Percentiles rank a stretch among this genome's conserved stretches.
Evolutionary conservation across 2,888 invertebrate genomes (phyloP).

Genomic region (Thecocarcelia acutangulata): DNA sequence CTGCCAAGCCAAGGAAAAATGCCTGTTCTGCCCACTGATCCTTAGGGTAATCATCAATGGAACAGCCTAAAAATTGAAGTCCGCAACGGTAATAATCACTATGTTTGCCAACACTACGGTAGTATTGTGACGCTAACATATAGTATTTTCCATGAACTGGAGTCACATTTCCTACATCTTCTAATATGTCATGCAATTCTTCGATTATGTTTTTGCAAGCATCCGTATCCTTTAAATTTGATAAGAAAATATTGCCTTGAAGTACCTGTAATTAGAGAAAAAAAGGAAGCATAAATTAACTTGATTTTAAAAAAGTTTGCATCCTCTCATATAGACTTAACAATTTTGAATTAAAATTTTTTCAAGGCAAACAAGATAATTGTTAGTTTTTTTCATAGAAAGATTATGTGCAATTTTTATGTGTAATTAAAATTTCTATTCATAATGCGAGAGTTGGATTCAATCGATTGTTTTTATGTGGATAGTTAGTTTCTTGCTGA

Average conservation of each 20-base stretch:
- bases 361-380: no score
- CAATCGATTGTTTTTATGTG: no score
- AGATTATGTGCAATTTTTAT: no score
- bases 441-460: no score
- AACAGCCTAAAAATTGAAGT: slow-evolving; percentile 90
- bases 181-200: slow-evolving; percentile 91
- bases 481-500: no score
- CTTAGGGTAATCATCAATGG: slow-evolving; percentile 85
- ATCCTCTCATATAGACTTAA: no score
- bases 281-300: no score
- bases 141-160: slow-evolving; percentile 97
- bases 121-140: slow-evolving; percentile 94
- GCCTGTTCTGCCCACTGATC: slow-evolving; percentile 90
- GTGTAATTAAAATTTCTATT: no score
- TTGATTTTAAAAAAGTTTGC: no score
- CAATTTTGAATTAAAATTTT: no score
- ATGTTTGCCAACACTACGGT: slow-evolving; percentile 91
- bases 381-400: no score
- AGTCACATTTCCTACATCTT: slow-evolving; percentile 95
- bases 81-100: slow-evolving; percentile 97
- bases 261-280: slow-evolving; percentile 84
- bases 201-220: slow-evolving; percentile 92
- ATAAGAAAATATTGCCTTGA: slow-evolving; percentile 90
- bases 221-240: slow-evolving; percentile 89
- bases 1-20: slow-evolving; percentile 95